Conservation (phyloP, 2,113 vertebrate species). For the Eptesicus fuscus region DNA sequence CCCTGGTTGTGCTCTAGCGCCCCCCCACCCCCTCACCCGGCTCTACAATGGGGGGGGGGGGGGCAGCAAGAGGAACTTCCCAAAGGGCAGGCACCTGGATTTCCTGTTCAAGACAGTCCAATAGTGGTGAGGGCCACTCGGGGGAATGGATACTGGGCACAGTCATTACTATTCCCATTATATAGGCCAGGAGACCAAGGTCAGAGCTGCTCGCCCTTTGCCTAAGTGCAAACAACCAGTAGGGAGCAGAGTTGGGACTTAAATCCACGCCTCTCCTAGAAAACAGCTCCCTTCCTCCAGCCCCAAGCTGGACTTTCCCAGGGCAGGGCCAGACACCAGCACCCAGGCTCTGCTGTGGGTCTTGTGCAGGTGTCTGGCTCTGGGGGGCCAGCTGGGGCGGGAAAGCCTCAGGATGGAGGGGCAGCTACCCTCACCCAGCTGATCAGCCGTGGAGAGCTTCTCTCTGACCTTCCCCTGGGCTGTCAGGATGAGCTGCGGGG, state of each 20-base stretch:
- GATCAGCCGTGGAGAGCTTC: rapidly evolving
- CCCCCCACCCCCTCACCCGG: background rate
- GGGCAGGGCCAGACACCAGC: background rate
- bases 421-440: background rate
- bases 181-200: background rate
- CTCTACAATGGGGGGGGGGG: rapidly evolving
- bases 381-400: background rate
- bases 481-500: background rate
- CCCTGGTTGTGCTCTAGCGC: background rate
- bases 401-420: background rate
- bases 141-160: background rate
- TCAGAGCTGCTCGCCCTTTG: background rate
- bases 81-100: background rate
- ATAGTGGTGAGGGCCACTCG: background rate
- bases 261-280: background rate
- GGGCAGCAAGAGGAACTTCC: background rate
- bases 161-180: background rate
- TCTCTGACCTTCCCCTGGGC: background rate
- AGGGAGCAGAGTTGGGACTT: background rate
- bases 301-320: background rate
- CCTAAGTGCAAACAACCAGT: background rate
- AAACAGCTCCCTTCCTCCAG: background rate
- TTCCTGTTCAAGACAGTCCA: background rate
- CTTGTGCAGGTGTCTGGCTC: background rate
- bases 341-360: background rate